Evolutionary conservation across 1,140 invertebrate species (phyloP).

Genomic region (Drosophila kurseongensis): DNA sequence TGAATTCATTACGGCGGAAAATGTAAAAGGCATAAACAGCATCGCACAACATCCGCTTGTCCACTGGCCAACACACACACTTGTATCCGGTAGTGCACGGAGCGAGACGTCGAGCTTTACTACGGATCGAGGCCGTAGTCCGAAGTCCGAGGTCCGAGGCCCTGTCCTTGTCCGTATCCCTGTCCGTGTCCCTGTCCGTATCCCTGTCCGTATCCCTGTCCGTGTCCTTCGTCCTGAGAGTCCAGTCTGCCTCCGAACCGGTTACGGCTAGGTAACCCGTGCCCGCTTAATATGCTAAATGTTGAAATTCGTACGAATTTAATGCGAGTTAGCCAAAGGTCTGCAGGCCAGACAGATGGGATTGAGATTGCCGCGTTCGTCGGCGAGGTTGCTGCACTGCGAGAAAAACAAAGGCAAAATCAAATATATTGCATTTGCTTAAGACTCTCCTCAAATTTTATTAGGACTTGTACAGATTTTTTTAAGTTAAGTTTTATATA

Average conservation of each 20-base stretch:
- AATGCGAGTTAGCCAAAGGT: constrained; percentile 63
- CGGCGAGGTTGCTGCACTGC: constrained; percentile 1
- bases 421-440: too few relatives aligned
- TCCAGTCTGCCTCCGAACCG: constrained; percentile 11
- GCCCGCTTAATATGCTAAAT: constrained; percentile 78
- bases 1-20: constrained; percentile 81
- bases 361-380: constrained; percentile 9
- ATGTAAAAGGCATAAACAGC: constrained; percentile 83
- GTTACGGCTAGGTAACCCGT: constrained; percentile 40
- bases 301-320: constrained; percentile 70
- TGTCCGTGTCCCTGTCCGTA: neutral
- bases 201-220: neutral
- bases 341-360: constrained; percentile 40
- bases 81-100: constrained; percentile 42
- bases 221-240: neutral
- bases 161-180: constrained; percentile 4
- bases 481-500: too few relatives aligned
- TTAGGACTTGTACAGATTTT: too few relatives aligned
- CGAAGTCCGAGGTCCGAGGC: neutral
- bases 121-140: neutral
- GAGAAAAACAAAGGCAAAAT: neutral
- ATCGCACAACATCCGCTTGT: constrained; percentile 79
- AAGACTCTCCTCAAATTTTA: too few relatives aligned
- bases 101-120: constrained; percentile 50
- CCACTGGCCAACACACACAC: constrained; percentile 20